Conservation (phyloP, 2,888 invertebrate species). For the Apodemia hepburni region DNA sequence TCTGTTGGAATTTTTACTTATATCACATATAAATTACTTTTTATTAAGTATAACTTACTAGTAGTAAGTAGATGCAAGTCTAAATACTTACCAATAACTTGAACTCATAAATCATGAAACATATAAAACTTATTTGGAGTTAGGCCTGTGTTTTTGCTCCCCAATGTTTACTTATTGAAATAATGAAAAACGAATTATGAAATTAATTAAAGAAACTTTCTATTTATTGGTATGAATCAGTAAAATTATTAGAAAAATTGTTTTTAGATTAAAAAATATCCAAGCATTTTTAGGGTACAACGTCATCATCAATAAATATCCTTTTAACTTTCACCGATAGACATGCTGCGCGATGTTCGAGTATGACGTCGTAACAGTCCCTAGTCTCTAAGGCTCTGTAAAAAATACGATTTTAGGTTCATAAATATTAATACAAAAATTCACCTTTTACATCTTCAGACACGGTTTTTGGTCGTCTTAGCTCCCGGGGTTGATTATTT, state of each 20-base stretch:
- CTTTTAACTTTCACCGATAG: constrained; percentile 69
- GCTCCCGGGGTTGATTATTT: constrained; percentile 62
- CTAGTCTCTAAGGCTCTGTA: background rate
- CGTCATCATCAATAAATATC: constrained; percentile 73
- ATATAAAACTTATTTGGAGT: background rate
- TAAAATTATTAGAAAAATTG: too few species aligned
- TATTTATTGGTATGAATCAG: too few species aligned
- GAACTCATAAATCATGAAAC: background rate
- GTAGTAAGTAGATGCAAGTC: too few species aligned
- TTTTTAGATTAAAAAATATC: background rate
- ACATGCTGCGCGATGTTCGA: constrained; percentile 34
- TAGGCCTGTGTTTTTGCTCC: too few species aligned
- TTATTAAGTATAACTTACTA: too few species aligned
- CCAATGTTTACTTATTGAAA: too few species aligned
- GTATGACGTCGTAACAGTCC: constrained; percentile 16
- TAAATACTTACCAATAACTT: too few species aligned
- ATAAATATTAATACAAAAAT: background rate
- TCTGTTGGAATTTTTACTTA: constrained; percentile 41
- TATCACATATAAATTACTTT: too few species aligned
- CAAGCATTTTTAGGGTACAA: constrained; percentile 42
- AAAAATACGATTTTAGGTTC: background rate
- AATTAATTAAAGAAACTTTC: too few species aligned
- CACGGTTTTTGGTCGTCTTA: constrained; percentile 62
- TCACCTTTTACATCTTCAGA: constrained; percentile 62
- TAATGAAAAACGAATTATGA: too few species aligned